Evolutionary conservation across 2,113 vertebrate species (phyloP).

Genomic region (Calidris pygmaea): DNA sequence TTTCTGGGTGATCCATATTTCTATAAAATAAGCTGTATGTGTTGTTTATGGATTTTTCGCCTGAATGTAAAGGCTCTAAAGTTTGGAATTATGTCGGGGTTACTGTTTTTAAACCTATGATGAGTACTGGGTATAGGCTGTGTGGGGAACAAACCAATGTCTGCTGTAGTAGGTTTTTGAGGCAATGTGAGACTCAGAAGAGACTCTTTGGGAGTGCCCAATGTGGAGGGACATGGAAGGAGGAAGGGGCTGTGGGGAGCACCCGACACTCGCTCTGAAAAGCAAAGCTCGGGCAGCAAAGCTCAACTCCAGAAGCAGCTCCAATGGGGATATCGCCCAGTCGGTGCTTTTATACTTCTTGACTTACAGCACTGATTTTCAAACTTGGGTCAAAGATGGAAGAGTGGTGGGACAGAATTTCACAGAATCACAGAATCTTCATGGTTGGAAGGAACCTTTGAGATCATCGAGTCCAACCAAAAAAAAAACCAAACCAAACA

Average conservation of each 20-base stretch:
- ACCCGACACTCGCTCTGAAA: not conserved
- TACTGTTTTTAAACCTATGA: not conserved
- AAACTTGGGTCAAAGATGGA: not conserved
- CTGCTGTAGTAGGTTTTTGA: constrained; percentile 25
- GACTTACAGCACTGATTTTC: not conserved
- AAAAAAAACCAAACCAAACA: too few species aligned
- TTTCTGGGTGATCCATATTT: not conserved
- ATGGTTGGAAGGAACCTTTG: too few species aligned
- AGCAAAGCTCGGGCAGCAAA: not conserved
- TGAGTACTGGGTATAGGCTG: not conserved
- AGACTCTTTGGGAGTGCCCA: not conserved
- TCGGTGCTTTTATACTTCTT: not conserved
- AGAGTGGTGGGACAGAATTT: not conserved
- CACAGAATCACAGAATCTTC: too few species aligned
- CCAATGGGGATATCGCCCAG: not conserved
- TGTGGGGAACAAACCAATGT: not conserved
- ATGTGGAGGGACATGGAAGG: not conserved
- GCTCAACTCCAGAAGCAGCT: not conserved
- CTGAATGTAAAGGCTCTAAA: not conserved
- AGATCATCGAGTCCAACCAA: too few species aligned
- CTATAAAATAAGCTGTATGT: not conserved
- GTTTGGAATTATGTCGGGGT: not conserved
- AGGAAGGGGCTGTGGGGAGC: not conserved
- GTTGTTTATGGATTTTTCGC: not conserved
- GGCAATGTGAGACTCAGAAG: not conserved